Evolutionary conservation across 2,797 vertebrate genomes (phyloP), one percentile per base, ranked within the genome.

Genomic region (Borostomias antarcticus): DNA sequence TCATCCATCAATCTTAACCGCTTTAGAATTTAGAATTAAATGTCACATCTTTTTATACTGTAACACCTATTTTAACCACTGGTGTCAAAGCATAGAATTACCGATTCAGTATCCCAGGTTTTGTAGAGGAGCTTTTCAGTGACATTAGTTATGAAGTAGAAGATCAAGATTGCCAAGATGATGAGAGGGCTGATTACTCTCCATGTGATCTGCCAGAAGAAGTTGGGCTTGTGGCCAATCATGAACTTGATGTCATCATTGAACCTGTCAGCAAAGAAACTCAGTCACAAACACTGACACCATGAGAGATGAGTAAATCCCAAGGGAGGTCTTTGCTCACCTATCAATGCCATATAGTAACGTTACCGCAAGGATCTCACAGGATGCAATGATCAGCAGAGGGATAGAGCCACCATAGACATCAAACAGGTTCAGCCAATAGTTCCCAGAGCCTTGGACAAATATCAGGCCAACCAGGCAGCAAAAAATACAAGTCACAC

Each of bases 281-380:
- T n/a, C n/a, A n/a, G n/a, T n/a, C n/a, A n/a, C n/a, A n/a, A n/a
- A n/a, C n/a, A n/a, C n/a, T n/a, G n/a, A n/a, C n/a, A n/a, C n/a
- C n/a, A n/a, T n/a, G n/a, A n/a, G n/a, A n/a, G n/a, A n/a, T n/a
- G n/a, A n/a, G n/a, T n/a, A n/a, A n/a, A n/a, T n/a, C n/a, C n/a
- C n/a, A n/a, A n/a, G n/a, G n/a, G n/a, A n/a, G n/a, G n/a, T n/a
- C n/a, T n/a, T n/a, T 32, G 70, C 83, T 35, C 88, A 98, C 96
- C 95, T 95, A 88, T 97, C 94, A 68, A 95, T 87, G 32, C 96
- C 96, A 3, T 97, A 98, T 69, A 98, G 79, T 68, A 97, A 97
- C 68, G 93, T 90, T 0, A 97, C 93, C 0, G 93, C 73, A 69
- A 96, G 69, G 91, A 95, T 96, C 86, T 98, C 96, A n/a, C 81